Evolutionary conservation across 1,140 invertebrate species (phyloP).

Genomic region (Calliphora vicina): DNA sequence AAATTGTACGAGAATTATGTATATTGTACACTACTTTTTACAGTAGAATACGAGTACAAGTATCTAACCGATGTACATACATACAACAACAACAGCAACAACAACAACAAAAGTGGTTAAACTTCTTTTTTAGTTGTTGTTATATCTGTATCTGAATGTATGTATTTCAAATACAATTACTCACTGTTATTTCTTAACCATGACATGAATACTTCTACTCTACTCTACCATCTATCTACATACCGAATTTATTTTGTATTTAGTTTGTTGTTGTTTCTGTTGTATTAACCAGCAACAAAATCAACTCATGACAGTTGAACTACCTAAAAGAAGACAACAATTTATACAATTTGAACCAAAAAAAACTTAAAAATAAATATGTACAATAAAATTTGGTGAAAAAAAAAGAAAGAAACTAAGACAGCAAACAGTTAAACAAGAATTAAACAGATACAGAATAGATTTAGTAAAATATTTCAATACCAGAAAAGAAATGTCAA

Average conservation of each 20-base stretch:
- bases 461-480: neutral
- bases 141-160: neutral
- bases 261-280: no score
- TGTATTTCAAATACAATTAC: constrained; percentile 11
- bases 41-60: neutral
- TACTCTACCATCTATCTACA: constrained; percentile 1
- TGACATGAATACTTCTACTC: constrained; percentile 11
- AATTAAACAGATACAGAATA: neutral
- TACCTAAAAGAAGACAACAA: neutral
- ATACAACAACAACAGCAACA: neutral
- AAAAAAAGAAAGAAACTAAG: neutral
- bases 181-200: constrained; percentile 16
- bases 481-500: neutral
- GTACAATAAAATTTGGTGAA: neutral
- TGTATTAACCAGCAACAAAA: no score
- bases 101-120: neutral
- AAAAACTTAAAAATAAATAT: neutral
- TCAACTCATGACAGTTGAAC: constrained; percentile 7
- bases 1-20: no score
- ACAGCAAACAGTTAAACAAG: neutral
- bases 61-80: neutral
- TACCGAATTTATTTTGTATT: neutral
- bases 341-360: neutral
- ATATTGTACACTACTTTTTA: no score
- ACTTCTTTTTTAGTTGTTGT: neutral